phyloP scores from a whole-genome alignment of 2,888 invertebrate species.

The Chaetogeoica ovagalla region DNA sequence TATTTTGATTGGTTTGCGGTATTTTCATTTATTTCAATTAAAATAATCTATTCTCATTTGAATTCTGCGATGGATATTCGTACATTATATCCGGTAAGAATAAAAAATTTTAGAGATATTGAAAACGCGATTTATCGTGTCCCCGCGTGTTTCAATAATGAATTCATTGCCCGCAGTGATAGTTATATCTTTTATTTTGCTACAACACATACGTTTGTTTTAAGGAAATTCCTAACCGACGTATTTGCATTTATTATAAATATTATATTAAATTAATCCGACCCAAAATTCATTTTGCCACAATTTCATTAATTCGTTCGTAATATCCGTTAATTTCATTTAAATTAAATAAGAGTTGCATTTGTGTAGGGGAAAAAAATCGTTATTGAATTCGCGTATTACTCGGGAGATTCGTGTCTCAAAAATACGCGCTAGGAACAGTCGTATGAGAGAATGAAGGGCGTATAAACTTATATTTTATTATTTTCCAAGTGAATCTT shows the following conservation, averaged over 20 bases:
- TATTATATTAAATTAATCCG: not conserved
- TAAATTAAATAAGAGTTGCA: too few relatives aligned
- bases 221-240: not conserved
- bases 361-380: too few relatives aligned
- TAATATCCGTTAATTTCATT: not conserved
- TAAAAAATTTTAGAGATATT: conserved; percentile 26
- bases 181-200: conserved; percentile 35
- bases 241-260: not conserved
- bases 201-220: conserved; percentile 23
- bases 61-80: conserved; percentile 4
- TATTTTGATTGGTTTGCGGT: not conserved
- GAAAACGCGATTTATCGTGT: conserved; percentile 41
- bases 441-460: too few relatives aligned
- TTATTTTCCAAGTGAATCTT: not conserved
- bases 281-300: not conserved
- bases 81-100: not conserved
- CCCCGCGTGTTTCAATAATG: conserved; percentile 28
- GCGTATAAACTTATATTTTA: not conserved
- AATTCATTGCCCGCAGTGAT: conserved; percentile 5
- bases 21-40: not conserved
- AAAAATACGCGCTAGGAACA: too few relatives aligned
- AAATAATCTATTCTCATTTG: conserved; percentile 26
- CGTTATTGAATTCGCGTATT: too few relatives aligned
- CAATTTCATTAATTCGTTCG: too few relatives aligned
- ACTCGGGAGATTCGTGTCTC: too few relatives aligned